Base-by-base conservation (phyloP, 2,888 invertebrate species). In the Ethmia dodecea region DNA sequence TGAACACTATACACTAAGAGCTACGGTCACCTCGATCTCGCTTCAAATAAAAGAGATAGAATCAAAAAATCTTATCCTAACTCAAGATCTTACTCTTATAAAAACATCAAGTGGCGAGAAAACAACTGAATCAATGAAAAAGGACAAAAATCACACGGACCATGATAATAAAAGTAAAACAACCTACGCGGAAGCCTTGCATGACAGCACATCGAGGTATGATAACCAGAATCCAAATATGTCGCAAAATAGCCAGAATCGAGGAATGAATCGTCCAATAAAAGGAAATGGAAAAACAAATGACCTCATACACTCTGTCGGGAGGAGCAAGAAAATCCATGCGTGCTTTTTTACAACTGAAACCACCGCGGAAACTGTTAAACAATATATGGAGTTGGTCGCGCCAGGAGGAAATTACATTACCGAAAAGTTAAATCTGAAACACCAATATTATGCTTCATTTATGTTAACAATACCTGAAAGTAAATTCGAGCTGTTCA, bases 401-500 rank as follows among this genome's bases (percentile, higher is more conserved):
- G 1, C 8, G 8, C 12, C 9, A 5, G 16, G 11, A 12, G 8
- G 10, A 3, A 6, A 12, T 8, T 20, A 20, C 20, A 18, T 8
- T 8, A 13, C 20, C 4, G 12, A 20, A 20, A 30, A 30, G 20
- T 12, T 30, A 13, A 10, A 30, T 11, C 12, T 30, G 10, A 30
- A 20, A n/a, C 30, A 30, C 12, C 12, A 30, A 1, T 12, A 30
- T 9, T 30, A 30, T 12, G 30, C 30, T 5, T 30, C 30, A 1
- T 30, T 30, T 11, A 11, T 30, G 30, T 11, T 30, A 18, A 14
- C 30, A 1, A 16, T 30, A 10, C 30, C 30, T 11, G 10, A 16
- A 10, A 30, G 30, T 30, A 30, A 18, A 8, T 33, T 33, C 12
- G 9, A 6, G 3, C n/a, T 27, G 1, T 33, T 33, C 10, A 33